Conservation (phyloP, 2,113 vertebrate genomes). For the Prinia subflava region DNA sequence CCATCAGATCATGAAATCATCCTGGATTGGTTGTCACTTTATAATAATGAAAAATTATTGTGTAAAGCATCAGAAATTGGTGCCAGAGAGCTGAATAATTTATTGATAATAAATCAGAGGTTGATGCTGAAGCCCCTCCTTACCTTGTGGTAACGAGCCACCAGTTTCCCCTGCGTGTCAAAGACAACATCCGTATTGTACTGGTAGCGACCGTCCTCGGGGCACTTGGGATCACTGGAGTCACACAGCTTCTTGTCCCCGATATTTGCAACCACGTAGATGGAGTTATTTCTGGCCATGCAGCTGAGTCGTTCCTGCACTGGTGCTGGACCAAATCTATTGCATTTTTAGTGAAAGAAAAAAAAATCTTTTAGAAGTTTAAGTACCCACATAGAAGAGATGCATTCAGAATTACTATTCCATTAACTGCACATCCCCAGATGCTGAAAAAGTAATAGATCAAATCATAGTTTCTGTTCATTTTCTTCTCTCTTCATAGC, state of each 20-base stretch:
- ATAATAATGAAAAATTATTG: not conserved
- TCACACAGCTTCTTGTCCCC: slow-evolving; percentile 68
- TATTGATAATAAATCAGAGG: not conserved
- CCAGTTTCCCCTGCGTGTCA: slow-evolving; percentile 64
- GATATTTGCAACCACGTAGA: slow-evolving; percentile 87
- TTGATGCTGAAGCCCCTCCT: not conserved
- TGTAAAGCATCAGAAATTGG: not conserved
- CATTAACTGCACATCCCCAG: not conserved
- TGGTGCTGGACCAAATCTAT: slow-evolving; percentile 52
- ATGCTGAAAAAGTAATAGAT: not conserved
- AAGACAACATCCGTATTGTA: slow-evolving; percentile 72
- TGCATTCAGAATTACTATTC: not conserved
- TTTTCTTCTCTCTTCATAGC: not conserved
- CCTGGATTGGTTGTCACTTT: not conserved
- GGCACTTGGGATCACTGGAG: slow-evolving; percentile 46
- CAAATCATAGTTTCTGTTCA: not conserved
- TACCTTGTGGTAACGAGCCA: slow-evolving; percentile 76
- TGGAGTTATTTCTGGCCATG: slow-evolving; percentile 78
- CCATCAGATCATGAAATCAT: not conserved
- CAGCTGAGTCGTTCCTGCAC: slow-evolving; percentile 81
- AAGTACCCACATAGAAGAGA: not conserved
- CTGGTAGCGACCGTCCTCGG: slow-evolving; percentile 54
- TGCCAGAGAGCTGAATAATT: not conserved
- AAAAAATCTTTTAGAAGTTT: not conserved
- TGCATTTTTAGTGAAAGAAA: not conserved